Conservation (phyloP, 2,797 vertebrate species). For the Myiotriccus ornatus region DNA sequence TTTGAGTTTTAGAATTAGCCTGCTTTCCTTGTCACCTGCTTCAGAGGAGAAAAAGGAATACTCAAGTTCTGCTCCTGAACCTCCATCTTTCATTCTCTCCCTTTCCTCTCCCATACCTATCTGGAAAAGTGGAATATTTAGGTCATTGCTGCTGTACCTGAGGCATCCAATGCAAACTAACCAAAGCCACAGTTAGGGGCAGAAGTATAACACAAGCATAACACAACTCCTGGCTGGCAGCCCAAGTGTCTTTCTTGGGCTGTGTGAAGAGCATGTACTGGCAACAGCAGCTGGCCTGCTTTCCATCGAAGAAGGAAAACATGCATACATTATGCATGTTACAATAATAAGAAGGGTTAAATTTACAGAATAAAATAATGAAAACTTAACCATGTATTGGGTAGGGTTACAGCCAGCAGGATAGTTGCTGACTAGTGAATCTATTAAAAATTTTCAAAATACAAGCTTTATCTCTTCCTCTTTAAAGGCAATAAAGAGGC, state of each 20-base stretch:
- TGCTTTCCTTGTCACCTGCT: not conserved
- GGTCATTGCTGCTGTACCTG: not conserved
- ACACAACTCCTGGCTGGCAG: not conserved
- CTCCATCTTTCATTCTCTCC: not conserved
- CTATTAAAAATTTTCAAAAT: not conserved
- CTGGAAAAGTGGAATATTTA: not conserved
- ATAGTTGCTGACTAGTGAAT: not conserved
- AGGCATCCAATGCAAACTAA: not conserved
- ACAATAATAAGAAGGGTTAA: not conserved
- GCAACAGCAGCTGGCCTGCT: not conserved
- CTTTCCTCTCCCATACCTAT: not conserved
- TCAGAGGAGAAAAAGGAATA: not conserved
- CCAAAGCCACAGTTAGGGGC: not conserved
- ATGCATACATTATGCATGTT: not conserved
- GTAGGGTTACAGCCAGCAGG: not conserved
- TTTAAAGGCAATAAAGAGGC: not conserved
- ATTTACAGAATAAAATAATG: not conserved
- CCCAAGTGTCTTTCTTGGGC: not conserved
- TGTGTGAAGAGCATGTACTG: not conserved
- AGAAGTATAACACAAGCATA: not conserved
- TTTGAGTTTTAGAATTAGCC: not conserved
- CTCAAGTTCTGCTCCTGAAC: not conserved
- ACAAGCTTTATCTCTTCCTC: not conserved
- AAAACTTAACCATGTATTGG: not conserved
- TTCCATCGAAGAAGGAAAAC: not conserved